Percentiles rank a stretch among this genome's conserved stretches.
These are phyloP conservation scores for Drosophila sturtevanti DNA, from an alignment of 1,140 invertebrate genomes.

Conservation along the genomic window DNA sequence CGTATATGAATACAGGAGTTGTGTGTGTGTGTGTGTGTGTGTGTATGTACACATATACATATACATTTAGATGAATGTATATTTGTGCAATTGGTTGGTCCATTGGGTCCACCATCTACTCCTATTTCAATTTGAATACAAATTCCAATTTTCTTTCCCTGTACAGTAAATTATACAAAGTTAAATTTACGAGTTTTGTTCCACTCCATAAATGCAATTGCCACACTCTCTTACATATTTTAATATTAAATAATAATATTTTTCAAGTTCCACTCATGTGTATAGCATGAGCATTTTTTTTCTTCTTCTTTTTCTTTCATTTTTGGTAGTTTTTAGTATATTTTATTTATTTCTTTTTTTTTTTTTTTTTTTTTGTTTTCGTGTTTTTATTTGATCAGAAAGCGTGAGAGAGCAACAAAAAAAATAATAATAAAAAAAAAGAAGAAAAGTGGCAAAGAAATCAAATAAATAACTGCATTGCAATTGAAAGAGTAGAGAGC, in stretches of 20 bases:
- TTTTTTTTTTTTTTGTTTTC: conserved; percentile 27
- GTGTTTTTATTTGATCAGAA: conserved; percentile 32
- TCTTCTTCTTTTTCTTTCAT: conserved; percentile 10
- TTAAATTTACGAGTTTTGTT: conserved; percentile 58
- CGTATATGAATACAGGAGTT: too few species aligned
- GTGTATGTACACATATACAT: too few species aligned
- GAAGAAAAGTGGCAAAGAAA: conserved; percentile 37
- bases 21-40: too few species aligned
- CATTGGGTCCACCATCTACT: conserved; percentile 11
- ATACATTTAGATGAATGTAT: neutral
- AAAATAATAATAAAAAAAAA: neutral
- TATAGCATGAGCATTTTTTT: conserved; percentile 21
- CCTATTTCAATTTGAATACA: conserved; percentile 31
- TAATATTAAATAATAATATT: conserved; percentile 65
- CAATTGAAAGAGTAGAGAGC: conserved; percentile 45
- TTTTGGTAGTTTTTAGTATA: conserved; percentile 12
- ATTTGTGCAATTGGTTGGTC: conserved; percentile 12
- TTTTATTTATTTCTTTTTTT: neutral
- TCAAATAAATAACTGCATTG: conserved; percentile 78
- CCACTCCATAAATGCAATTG: conserved; percentile 49
- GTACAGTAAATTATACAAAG: conserved; percentile 63
- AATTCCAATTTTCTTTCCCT: conserved; percentile 18
- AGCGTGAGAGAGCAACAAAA: conserved; percentile 18
- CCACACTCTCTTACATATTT: conserved; percentile 43
- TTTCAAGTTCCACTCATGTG: conserved; percentile 54